These are phyloP conservation scores for Cyanoliseus patagonus DNA, from an alignment of 2,113 vertebrate genomes.

Conservation along the genomic window DNA sequence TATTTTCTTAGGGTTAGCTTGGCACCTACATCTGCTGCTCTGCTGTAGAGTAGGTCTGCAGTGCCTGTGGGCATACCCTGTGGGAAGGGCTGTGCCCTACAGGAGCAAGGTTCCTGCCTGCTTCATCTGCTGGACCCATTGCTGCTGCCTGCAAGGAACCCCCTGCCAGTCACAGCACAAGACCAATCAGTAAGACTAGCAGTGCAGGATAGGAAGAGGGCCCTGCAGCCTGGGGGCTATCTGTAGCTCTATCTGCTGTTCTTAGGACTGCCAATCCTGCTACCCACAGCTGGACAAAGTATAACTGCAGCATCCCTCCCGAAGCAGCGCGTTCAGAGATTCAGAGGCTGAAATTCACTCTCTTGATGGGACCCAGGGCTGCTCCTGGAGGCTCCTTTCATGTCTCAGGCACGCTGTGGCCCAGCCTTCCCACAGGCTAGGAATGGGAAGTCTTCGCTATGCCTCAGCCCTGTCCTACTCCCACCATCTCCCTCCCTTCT, in stretches of 20 bases:
- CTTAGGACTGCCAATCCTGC: not conserved
- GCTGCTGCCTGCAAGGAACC: not conserved
- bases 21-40: not conserved
- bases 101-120: not conserved
- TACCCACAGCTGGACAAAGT: not conserved
- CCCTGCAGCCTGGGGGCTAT: not conserved
- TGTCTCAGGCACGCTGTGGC: not conserved
- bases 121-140: not conserved
- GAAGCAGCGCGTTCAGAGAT: not conserved
- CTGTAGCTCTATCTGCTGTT: not conserved
- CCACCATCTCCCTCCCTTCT: not conserved
- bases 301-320: not conserved
- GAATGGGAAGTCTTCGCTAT: not conserved
- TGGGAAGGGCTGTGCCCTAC: not conserved
- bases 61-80: accelerated
- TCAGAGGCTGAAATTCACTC: not conserved
- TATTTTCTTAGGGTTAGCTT: not conserved
- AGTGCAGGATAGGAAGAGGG: not conserved
- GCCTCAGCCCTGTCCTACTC: not conserved
- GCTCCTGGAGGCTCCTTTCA: not conserved
- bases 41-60: not conserved
- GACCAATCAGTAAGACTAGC: not conserved
- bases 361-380: not conserved
- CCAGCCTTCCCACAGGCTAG: not conserved
- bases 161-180: not conserved